Conservation (phyloP, 2,888 invertebrate species). For the Diadromus collaris region DNA sequence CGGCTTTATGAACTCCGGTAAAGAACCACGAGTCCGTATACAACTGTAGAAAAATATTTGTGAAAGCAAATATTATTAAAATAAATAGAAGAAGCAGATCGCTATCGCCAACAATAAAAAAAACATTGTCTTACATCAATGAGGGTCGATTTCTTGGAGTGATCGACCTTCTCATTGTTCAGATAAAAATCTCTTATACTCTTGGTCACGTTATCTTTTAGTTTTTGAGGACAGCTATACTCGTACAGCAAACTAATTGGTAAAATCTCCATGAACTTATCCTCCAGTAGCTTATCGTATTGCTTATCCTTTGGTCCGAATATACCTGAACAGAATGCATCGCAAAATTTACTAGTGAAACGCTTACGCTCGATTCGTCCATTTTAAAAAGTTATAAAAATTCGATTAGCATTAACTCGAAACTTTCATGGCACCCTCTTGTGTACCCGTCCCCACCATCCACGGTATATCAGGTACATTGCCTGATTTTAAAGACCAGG, state of each 20-base stretch:
- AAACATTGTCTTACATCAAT: conserved; percentile 81
- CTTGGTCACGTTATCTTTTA: conserved; percentile 79
- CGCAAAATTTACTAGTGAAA: neutral
- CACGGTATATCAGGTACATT: conserved; percentile 83
- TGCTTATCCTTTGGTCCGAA: conserved; percentile 79
- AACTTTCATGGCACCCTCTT: conserved; percentile 87
- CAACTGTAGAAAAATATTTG: conserved; percentile 80
- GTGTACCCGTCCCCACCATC: conserved; percentile 87
- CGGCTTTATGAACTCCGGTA: conserved; percentile 84
- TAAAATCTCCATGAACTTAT: conserved; percentile 82
- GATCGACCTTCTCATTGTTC: conserved; percentile 79
- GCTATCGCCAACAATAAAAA: neutral
- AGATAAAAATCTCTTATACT: conserved; percentile 83
- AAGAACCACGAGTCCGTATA: conserved; percentile 88
- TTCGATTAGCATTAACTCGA: conserved; percentile 80
- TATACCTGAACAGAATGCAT: conserved; percentile 63
- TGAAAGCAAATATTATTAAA: neutral
- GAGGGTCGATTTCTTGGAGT: conserved; percentile 81
- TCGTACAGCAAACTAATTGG: conserved; percentile 84
- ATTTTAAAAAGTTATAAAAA: neutral
- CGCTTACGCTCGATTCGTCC: neutral
- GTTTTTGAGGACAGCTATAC: conserved; percentile 80
- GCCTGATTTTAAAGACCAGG: conserved; percentile 80
- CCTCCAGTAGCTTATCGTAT: conserved; percentile 81
- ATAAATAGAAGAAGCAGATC: neutral